phyloP scores from a whole-genome alignment of 2,888 invertebrate species.

The Gymnosoma rotundatum region DNA sequence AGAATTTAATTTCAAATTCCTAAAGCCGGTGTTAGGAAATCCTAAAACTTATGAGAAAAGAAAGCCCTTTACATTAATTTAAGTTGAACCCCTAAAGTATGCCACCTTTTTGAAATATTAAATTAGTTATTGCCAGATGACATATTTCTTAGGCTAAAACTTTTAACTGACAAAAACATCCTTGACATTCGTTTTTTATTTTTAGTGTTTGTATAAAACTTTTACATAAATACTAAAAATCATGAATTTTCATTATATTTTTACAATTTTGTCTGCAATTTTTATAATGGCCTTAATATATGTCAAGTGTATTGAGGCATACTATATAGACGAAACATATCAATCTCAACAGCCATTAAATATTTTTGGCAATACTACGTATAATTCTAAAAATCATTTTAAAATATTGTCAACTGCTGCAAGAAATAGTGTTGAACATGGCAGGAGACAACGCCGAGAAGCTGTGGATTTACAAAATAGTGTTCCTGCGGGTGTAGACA shows the following conservation, averaged over 20 bases:
- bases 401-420: conserved; percentile 58
- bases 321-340: conserved; percentile 18
- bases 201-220: neutral
- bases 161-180: neutral
- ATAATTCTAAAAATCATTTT: conserved; percentile 72
- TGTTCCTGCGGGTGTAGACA: conserved; percentile 44
- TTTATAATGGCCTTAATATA: conserved; percentile 12
- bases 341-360: conserved; percentile 54
- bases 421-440: conserved; percentile 40
- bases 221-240: neutral
- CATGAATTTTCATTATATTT: conserved; percentile 47
- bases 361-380: conserved; percentile 72
- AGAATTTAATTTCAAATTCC: too few relatives aligned
- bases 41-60: too few relatives aligned
- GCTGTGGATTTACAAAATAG: conserved; percentile 75
- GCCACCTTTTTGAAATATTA: neutral
- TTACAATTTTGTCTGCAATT: conserved; percentile 21
- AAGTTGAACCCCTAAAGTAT: too few relatives aligned
- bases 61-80: too few relatives aligned
- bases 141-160: neutral
- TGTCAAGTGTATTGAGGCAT: neutral
- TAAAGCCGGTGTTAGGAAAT: too few relatives aligned
- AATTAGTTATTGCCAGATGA: neutral
- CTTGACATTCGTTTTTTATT: conserved; percentile 3
- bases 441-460: conserved; percentile 72